Conservation (phyloP, 1,140 invertebrate species). For the Zaprionus taronus region DNA sequence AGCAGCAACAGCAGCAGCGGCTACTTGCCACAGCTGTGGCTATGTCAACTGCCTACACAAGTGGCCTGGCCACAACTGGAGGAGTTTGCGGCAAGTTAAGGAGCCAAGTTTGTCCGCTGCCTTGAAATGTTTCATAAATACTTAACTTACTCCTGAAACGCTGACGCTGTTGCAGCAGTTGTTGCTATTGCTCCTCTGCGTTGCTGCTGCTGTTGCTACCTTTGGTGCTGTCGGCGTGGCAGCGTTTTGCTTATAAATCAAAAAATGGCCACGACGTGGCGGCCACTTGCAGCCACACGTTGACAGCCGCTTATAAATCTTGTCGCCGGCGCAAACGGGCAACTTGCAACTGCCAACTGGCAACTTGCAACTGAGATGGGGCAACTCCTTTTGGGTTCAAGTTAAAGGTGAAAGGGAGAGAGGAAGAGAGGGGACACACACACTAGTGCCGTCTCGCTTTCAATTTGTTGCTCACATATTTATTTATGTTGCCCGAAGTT, state of each 20-base stretch:
- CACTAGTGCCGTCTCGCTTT: constrained; percentile 45
- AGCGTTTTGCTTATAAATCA: constrained; percentile 82
- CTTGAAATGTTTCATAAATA: constrained; percentile 83
- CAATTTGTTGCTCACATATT: constrained; percentile 67
- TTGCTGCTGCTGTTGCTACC: neutral
- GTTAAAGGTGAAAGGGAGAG: constrained; percentile 6
- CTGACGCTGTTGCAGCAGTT: neutral
- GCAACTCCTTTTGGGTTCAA: constrained; percentile 51
- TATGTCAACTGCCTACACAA: constrained; percentile 78
- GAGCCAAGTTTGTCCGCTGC: constrained; percentile 55
- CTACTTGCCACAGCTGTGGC: constrained; percentile 49
- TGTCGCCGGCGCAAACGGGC: constrained; percentile 64
- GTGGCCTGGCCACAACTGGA: constrained; percentile 31
- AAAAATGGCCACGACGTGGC: constrained; percentile 71
- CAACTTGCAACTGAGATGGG: constrained; percentile 11
- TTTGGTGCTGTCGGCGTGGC: constrained; percentile 51
- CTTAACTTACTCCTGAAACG: constrained; percentile 28
- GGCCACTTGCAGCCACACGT: constrained; percentile 51
- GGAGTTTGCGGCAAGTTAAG: constrained; percentile 16
- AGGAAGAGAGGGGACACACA: neutral
- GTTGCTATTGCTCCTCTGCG: neutral
- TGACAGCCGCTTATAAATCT: constrained; percentile 83
- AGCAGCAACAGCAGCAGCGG: neutral
- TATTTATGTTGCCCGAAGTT: constrained; percentile 61
- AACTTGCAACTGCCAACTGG: constrained; percentile 20